These are phyloP conservation scores for Hydroisotoma schaefferi DNA, from an alignment of 2,888 invertebrate species.

Conservation along the genomic window DNA sequence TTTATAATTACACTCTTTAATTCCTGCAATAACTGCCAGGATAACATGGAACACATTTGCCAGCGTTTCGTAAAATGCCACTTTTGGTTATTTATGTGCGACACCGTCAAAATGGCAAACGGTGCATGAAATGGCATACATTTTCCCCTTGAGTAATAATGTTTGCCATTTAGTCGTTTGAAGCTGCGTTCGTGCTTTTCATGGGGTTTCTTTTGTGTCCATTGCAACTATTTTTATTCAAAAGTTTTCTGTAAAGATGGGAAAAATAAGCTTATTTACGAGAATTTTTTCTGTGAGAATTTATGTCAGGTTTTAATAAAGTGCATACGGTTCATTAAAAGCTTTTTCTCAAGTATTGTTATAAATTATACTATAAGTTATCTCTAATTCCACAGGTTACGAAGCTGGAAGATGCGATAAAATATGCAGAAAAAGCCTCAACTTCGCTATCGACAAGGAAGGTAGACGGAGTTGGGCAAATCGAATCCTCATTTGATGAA, in stretches of 20 bases:
- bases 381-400: constrained; percentile 41
- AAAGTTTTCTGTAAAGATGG: neutral
- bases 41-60: neutral
- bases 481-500: constrained; percentile 42
- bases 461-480: constrained; percentile 39
- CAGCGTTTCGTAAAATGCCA: too few species aligned
- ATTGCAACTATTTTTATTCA: neutral
- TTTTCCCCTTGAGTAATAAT: too few species aligned
- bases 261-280: too few species aligned
- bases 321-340: too few species aligned
- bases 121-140: too few species aligned
- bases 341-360: neutral
- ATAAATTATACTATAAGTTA: neutral
- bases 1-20: constrained; percentile 11
- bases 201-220: neutral
- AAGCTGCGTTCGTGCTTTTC: constrained; percentile 3
- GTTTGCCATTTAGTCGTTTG: too few species aligned
- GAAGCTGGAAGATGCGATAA: constrained; percentile 47
- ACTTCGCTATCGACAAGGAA: constrained; percentile 43
- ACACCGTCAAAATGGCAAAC: too few species aligned
- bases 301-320: too few species aligned
- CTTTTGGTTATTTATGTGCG: too few species aligned
- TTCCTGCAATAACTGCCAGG: too few species aligned
- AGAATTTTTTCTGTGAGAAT: too few species aligned
- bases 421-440: constrained; percentile 45